Evolutionary conservation across 1,140 invertebrate genomes (phyloP), one percentile per base, ranked within the genome.

Genomic region (Dendroctonus valens): DNA sequence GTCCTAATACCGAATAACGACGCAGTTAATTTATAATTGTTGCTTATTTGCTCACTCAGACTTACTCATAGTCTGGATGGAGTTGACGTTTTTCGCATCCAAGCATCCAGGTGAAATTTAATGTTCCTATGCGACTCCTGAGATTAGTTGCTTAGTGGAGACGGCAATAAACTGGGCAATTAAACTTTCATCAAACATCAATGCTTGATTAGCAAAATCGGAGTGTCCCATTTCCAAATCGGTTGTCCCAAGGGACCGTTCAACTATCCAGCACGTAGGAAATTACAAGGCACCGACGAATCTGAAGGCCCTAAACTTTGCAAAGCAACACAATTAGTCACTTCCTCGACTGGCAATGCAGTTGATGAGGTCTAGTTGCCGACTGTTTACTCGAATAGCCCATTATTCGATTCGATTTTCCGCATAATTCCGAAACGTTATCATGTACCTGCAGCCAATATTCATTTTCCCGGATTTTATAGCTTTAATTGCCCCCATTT

Each of bases 391-490:
- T 26, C 26, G 26, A 26, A 26, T 26, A 26, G 26, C 53, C 46
- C 8, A 49, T 48, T 38, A 49, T 38, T 11, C 7, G 46, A 49
- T 59, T 48, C 44, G 12, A 49, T 59, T 59, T 38, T 26, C 7
- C 42, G 41, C 26, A 41, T 62, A 53, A 62, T 62, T 62, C 15
- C 7, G 60, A 52, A 62, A 41, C 60, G 60, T 54, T 62, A 62
- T 62, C 60, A 53, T 48, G 60, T 62, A 54, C 60, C 50, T 54
- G 60, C 50, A 62, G 50, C 50, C 50, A 62, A 53, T 53, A 53
- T 53, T 62, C 50, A 62, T 62, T 62, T 62, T 44, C 9, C 48
- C 12, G n/a, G 50, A 52, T 62, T 62, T 62, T 62, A 62, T 62
- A 52, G 60, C 52, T 62, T 62, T 62, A 62, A 62, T 62, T 48